Base-by-base conservation (phyloP, 2,888 invertebrate genomes). In the Schrankia costaestrigalis region DNA sequence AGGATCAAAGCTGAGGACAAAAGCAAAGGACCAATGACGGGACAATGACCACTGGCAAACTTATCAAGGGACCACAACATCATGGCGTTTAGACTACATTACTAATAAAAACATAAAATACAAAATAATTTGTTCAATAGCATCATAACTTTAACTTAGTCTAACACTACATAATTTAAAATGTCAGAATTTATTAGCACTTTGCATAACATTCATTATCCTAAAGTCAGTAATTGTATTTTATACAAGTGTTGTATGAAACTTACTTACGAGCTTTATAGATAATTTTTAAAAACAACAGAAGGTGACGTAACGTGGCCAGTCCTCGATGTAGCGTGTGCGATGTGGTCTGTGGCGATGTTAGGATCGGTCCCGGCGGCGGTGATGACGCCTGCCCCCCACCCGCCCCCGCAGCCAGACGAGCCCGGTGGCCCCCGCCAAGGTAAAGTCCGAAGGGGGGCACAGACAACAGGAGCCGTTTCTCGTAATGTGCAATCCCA, bases 261-360 rank as follows among this genome's bases (percentile, higher is more conserved):
- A 56, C 55, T 55, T 54, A 69, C 64, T 61, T 71, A 60, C 78
- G 77, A 84, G 82, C 73, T 84, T 80, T 81, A 82, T 81, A 82
- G 78, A 73, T 78, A 63, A 75, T 80, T 80, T 84, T 86, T 84
- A 84, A 84, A 83, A 86, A 84, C 78, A 81, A 86, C 87, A 87
- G 87, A 85, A 84, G 84, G 79, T 83, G 85, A 77, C 79, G 80
- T 75, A 71, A 68, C 78, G 80, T 80, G 81, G 75, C 82, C 77
- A 75, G 81, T 77, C 81, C 78, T 77, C 79, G 83, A 83, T 85
- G 82, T 68, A 81, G 75, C 79, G 76, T 82, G 81, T 84, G 82
- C 72, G 78, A 82, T 83, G 85, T 82, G 84, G 77, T 83, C 82
- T 79, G 78, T 74, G 75, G 74, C 75, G 77, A 81, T 83, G 80